Conservation (phyloP, 92 coral and sea anemone genomes). For the Siderastrea radians region DNA sequence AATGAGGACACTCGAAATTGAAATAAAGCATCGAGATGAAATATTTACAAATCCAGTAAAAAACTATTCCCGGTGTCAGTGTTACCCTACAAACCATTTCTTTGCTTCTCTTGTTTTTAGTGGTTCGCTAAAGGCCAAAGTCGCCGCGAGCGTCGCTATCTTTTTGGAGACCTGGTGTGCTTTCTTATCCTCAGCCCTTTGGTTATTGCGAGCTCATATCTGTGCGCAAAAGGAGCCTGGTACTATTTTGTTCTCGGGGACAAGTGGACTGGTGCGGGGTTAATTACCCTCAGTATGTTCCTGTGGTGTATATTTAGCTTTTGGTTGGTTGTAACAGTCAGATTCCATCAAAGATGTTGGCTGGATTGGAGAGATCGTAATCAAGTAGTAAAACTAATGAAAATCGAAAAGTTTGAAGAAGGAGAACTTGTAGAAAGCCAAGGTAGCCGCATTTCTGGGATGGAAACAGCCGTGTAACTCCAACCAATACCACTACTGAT, state of each 20-base stretch:
- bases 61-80: too few relatives aligned
- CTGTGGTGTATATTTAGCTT: constrained; percentile 81
- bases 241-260: constrained; percentile 81
- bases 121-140: constrained; percentile 82
- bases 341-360: constrained; percentile 89
- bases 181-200: constrained; percentile 86
- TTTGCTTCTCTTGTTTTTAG: constrained; percentile 40
- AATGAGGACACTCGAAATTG: too few relatives aligned
- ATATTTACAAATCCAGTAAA: too few relatives aligned
- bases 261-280: constrained; percentile 84
- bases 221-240: constrained; percentile 95
- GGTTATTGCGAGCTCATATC: constrained; percentile 81
- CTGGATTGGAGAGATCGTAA: constrained; percentile 85
- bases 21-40: too few relatives aligned
- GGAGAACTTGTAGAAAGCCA: background rate
- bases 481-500: background rate
- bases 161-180: constrained; percentile 86
- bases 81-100: background rate
- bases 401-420: constrained; percentile 6
- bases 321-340: constrained; percentile 84
- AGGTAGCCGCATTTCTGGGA: background rate
- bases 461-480: constrained; percentile 31
- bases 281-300: constrained; percentile 78
- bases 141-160: constrained; percentile 87
- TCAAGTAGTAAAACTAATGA: constrained; percentile 79